A percentile compares a stretch with the other conserved stretches of the same genome.
Evolutionary conservation across 2,113 vertebrate species (phyloP).

Genomic region (Phrynocephalus versicolor): DNA sequence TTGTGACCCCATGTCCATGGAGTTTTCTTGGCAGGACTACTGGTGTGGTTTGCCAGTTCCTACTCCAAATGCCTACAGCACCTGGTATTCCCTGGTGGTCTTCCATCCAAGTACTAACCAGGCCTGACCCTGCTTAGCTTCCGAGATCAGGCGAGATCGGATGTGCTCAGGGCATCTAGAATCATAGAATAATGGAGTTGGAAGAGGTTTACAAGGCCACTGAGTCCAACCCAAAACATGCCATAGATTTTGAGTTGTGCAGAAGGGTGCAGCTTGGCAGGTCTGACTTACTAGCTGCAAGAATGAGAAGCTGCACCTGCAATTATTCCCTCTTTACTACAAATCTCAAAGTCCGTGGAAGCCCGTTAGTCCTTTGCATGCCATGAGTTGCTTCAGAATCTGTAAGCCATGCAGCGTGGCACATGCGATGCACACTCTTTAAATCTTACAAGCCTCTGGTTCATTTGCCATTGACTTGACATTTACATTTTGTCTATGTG

Average conservation of each 20-base stretch:
- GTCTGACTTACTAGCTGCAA: not conserved
- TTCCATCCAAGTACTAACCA: too few relatives aligned
- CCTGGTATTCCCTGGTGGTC: too few relatives aligned
- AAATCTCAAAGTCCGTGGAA: not conserved
- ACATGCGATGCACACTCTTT: not conserved
- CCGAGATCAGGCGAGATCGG: too few relatives aligned
- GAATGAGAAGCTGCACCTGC: not conserved
- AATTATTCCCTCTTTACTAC: not conserved
- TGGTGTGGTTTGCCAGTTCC: too few relatives aligned
- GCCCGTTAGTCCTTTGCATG: not conserved
- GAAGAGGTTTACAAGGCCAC: too few relatives aligned
- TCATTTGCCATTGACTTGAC: not conserved
- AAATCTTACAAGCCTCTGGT: too few relatives aligned
- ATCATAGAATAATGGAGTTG: not conserved
- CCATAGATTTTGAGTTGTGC: not conserved
- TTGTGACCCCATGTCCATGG: too few relatives aligned
- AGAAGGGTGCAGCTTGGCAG: not conserved
- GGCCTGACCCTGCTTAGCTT: too few relatives aligned
- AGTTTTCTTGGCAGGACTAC: too few relatives aligned
- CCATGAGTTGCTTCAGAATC: not conserved
- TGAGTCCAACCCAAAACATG: not conserved
- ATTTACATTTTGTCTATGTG: too few relatives aligned
- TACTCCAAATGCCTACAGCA: too few relatives aligned
- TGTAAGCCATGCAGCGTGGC: not conserved
- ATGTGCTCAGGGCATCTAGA: too few relatives aligned